A percentile compares a stretch with the other conserved stretches of the same genome.
phyloP scores from a whole-genome alignment of 2,797 vertebrate genomes.

The Australoheros facetus region DNA sequence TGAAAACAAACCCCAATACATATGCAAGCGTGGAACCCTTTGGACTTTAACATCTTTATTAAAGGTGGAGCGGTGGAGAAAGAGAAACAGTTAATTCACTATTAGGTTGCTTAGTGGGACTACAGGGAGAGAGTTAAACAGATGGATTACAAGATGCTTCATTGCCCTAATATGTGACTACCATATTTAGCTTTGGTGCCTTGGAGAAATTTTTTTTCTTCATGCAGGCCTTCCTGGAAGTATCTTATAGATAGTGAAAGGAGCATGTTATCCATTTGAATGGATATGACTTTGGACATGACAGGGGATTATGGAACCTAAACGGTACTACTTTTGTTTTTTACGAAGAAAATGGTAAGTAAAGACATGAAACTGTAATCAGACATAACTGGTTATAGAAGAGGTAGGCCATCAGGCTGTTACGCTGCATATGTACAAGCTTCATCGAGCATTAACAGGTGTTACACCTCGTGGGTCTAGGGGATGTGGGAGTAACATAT shows the following conservation, averaged over 20 bases:
- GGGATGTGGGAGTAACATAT: too few relatives aligned
- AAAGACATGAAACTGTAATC: neutral
- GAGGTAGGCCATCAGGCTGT: neutral
- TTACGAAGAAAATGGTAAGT: neutral
- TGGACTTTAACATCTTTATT: slow-evolving; percentile 10
- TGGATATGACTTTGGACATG: neutral
- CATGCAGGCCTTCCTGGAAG: neutral
- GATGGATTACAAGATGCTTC: slow-evolving; percentile 42
- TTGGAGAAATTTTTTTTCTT: slow-evolving; percentile 11
- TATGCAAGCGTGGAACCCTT: neutral
- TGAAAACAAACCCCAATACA: neutral
- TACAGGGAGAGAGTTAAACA: slow-evolving; percentile 21
- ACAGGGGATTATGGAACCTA: neutral
- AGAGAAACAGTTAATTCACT: slow-evolving; percentile 18
- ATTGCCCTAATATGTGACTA: slow-evolving; percentile 23
- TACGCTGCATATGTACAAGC: neutral
- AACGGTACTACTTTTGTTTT: neutral
- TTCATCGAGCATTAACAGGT: neutral
- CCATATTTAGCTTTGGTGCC: slow-evolving; percentile 3
- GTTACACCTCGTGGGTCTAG: too few relatives aligned
- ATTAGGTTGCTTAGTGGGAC: slow-evolving; percentile 12
- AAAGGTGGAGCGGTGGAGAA: slow-evolving; percentile 7
- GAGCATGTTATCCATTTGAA: neutral
- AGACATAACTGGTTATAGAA: neutral
- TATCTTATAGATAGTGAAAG: neutral